A percentile compares a stretch with the other conserved stretches of the same genome.
Evolutionary conservation across 2,797 vertebrate genomes (phyloP).

Genomic region (Pseudomugil tenellus): DNA sequence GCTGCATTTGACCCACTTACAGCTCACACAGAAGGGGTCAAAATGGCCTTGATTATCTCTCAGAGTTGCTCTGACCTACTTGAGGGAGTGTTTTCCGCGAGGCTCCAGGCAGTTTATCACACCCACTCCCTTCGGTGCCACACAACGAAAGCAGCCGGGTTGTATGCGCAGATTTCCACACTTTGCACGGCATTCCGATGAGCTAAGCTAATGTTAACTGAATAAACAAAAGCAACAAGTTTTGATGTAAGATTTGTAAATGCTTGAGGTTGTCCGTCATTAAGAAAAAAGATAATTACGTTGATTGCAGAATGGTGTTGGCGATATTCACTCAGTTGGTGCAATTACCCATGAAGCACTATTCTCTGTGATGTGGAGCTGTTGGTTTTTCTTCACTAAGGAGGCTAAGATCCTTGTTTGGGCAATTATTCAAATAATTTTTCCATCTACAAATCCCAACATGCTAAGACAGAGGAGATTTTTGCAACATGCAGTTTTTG

Average conservation of each 20-base stretch:
- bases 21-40: constrained; percentile 77
- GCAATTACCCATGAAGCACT: constrained; percentile 9
- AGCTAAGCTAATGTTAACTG: not conserved
- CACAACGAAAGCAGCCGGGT: constrained; percentile 28
- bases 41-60: constrained; percentile 79
- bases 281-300: not conserved
- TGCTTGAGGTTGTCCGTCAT: not conserved
- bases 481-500: constrained; percentile 50
- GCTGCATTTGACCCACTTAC: constrained; percentile 79
- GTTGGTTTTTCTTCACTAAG: constrained; percentile 16
- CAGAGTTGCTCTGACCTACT: constrained; percentile 76
- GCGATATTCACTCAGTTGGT: constrained; percentile 6
- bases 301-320: not conserved
- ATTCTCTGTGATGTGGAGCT: constrained; percentile 2
- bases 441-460: constrained; percentile 53
- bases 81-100: constrained; percentile 66
- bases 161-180: constrained; percentile 1
- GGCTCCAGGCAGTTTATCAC: constrained; percentile 70
- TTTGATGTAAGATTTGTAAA: not conserved
- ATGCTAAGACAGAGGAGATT: constrained; percentile 63
- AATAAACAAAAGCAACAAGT: constrained; percentile 32
- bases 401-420: constrained; percentile 46
- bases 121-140: constrained; percentile 48
- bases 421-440: constrained; percentile 50
- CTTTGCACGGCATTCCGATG: constrained; percentile 23